Percentiles rank a stretch among this genome's conserved stretches.
phyloP scores from a whole-genome alignment of 2,113 vertebrate species.

The Acanthochromis polyacanthus region DNA sequence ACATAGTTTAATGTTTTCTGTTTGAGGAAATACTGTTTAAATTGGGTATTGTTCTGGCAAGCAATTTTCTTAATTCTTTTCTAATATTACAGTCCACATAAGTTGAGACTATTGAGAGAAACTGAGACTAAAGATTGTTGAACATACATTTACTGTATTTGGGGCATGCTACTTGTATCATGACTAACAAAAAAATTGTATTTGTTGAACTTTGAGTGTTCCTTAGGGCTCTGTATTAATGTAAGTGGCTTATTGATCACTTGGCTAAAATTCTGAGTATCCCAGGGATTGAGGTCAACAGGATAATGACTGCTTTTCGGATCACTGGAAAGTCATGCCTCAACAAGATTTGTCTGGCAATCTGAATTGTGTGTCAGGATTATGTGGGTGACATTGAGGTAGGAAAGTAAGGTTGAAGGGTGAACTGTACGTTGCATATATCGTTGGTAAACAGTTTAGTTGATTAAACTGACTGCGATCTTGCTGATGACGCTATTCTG shows the following conservation, averaged over 20 bases:
- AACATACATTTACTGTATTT: neutral
- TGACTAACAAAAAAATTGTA: conserved; percentile 9
- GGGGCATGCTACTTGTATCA: neutral
- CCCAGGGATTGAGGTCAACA: conserved; percentile 80
- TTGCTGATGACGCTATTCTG: neutral
- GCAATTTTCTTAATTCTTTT: neutral
- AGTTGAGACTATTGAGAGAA: neutral
- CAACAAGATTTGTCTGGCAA: conserved; percentile 86
- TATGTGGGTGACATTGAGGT: conserved; percentile 79
- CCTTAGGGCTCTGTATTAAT: conserved; percentile 36
- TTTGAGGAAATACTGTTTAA: too few species aligned
- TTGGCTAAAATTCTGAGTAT: conserved; percentile 55
- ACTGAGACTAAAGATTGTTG: neutral
- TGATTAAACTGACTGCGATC: neutral
- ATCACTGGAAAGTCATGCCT: conserved; percentile 84
- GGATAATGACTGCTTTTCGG: conserved; percentile 79
- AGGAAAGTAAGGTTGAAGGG: conserved; percentile 49
- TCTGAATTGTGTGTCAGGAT: conserved; percentile 76
- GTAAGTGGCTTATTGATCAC: conserved; percentile 75
- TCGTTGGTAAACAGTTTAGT: neutral
- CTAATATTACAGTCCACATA: neutral
- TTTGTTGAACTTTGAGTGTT: conserved; percentile 25
- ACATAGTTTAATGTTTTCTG: too few species aligned
- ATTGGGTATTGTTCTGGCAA: too few species aligned
- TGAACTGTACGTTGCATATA: neutral